Evolutionary conservation across 2,797 vertebrate species (phyloP), one percentile per base, ranked within the genome.

Genomic region (Coilia nasus): DNA sequence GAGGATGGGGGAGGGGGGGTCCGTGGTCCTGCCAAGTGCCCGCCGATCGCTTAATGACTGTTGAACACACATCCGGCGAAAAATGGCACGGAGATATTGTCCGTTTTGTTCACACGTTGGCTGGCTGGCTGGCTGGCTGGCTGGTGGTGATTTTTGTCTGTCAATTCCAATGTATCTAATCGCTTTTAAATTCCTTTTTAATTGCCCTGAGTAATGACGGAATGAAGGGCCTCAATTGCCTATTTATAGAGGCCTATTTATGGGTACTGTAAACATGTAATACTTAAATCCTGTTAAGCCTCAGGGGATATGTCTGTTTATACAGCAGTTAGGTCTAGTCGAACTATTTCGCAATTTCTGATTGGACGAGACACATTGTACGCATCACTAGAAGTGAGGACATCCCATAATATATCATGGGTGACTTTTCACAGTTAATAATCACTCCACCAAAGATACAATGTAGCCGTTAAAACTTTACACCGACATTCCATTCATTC

Each of bases 111-210:
- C 71, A 78, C 71, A 78, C 71, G 19, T 9, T 54, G 50, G 50
- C 14, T 54, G 2, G 50, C 50, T 54, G 50, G 50, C 50, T 54
- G 2, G 50, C 50, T 54, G 50, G 50, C 7, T 54, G 50, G 50
- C 35, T 6, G 28, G 25, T 7, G 67, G 67, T 44, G 71, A 78
- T 78, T 78, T 78, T 78, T 14, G 50, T 78, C 71, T 78, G 35
- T 44, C 71, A 21, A 15, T 44, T 78, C 31, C 19, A 78, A 78
- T n/a, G 71, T 19, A 78, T 78, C 71, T 78, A 78, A 78, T 78
- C 35, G 35, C 71, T 78, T 78, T 78, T 78, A 78, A 78, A 78
- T 78, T 78, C 71, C 17, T 78, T 78, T 78, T 78, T 78, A 78
- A 78, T 78, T 78, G 71, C 41, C 44, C 35, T 19, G 71, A 78